These are phyloP conservation scores for Charadrius vociferus DNA, from an alignment of 2,113 vertebrate genomes.

Conservation along the genomic window DNA sequence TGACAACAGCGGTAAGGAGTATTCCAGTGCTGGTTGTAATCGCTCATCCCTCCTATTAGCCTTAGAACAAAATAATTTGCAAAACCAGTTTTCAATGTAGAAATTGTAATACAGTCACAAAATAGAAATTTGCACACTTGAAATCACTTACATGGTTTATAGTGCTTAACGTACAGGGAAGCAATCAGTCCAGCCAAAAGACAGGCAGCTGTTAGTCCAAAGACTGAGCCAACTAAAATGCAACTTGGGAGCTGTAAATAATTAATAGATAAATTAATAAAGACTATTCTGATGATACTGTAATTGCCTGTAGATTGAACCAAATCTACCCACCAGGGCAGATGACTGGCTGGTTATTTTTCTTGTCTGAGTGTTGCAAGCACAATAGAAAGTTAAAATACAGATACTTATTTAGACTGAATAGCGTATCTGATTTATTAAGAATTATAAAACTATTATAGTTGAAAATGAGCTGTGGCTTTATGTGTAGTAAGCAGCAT, in stretches of 20 bases:
- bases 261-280: neutral
- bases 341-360: neutral
- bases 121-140: neutral
- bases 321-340: neutral
- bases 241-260: neutral
- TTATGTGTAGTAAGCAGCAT: neutral
- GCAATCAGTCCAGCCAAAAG: neutral
- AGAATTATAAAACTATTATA: neutral
- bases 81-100: neutral
- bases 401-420: neutral
- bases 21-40: neutral
- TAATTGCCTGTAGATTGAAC: neutral
- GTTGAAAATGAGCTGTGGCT: neutral
- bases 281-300: neutral
- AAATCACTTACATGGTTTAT: neutral
- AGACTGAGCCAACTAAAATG: neutral
- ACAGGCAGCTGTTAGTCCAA: neutral
- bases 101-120: neutral
- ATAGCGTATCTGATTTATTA: neutral
- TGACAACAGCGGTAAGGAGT: neutral
- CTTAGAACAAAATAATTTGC: neutral
- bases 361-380: neutral
- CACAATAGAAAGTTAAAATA: neutral
- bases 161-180: neutral
- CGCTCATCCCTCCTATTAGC: rapidly evolving